Evolutionary conservation across 2,113 vertebrate species (phyloP).

Genomic region (Tautogolabrus adspersus): DNA sequence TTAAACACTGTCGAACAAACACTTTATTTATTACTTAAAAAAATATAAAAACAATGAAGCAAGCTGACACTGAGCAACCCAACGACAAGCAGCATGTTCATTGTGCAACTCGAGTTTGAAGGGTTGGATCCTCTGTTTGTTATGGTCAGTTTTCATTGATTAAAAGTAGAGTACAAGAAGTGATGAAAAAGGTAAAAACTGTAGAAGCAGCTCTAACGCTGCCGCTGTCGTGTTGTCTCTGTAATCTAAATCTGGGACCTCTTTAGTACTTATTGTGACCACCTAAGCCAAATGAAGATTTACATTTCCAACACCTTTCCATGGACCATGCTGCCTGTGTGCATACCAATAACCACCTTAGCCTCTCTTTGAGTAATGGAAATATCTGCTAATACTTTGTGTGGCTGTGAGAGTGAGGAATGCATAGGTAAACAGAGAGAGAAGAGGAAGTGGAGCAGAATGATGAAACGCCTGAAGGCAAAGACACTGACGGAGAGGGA

Average conservation of each 20-base stretch:
- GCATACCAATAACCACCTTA: background rate
- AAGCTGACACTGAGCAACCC: too few species aligned
- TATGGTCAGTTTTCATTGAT: background rate
- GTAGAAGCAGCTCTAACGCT: background rate
- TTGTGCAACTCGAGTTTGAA: too few species aligned
- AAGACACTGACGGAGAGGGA: background rate
- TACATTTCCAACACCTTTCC: background rate
- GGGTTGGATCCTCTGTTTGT: too few species aligned
- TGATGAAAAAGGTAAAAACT: background rate
- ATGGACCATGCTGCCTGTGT: background rate
- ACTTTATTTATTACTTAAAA: too few species aligned
- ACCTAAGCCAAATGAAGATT: background rate
- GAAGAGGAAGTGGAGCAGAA: conserved; percentile 18
- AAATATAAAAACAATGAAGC: too few species aligned
- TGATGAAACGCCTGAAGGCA: conserved; percentile 7
- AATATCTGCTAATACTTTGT: conserved; percentile 27
- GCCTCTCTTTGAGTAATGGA: conserved; percentile 12
- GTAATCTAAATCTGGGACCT: background rate
- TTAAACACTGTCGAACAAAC: too few species aligned
- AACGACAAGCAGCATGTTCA: too few species aligned
- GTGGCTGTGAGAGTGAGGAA: conserved; percentile 5
- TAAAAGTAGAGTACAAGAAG: background rate
- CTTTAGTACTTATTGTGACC: too few species aligned
- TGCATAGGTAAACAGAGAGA: conserved; percentile 4
- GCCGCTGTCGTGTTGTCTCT: background rate